These are phyloP conservation scores for Eulithis prunata DNA, from an alignment of 2,888 invertebrate species.

Conservation along the genomic window DNA sequence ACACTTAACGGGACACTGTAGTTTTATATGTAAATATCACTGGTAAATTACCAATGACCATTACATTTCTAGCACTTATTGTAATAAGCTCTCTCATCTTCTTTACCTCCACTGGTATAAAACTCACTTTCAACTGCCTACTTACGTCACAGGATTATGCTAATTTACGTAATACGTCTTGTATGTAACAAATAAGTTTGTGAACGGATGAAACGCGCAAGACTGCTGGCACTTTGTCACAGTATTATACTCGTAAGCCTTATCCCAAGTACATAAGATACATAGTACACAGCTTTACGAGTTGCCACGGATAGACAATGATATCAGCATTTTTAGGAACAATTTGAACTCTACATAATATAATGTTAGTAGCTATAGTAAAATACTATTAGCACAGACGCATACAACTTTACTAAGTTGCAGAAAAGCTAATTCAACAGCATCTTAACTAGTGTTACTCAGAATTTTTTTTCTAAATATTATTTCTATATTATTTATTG, in stretches of 20 bases:
- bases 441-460: neutral
- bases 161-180: conserved; percentile 41
- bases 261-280: conserved; percentile 30
- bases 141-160: conserved; percentile 37
- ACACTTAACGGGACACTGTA: too few relatives aligned
- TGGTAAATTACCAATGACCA: too few relatives aligned
- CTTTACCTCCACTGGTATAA: conserved; percentile 7
- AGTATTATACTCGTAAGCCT: conserved; percentile 40
- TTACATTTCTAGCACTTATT: too few relatives aligned
- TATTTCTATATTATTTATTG: too few relatives aligned
- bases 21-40: too few relatives aligned
- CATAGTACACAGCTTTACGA: conserved; percentile 31
- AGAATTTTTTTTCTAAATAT: neutral
- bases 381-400: too few relatives aligned
- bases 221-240: conserved; percentile 39
- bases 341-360: neutral
- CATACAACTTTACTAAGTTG: too few relatives aligned
- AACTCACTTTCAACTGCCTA: conserved; percentile 11
- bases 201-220: conserved; percentile 37
- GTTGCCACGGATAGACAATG: neutral
- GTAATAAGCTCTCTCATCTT: neutral
- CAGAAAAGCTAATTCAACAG: neutral
- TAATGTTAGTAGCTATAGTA: too few relatives aligned
- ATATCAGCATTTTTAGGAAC: conserved; percentile 13
- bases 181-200: conserved; percentile 44